These are phyloP conservation scores for Monochamus alternatus DNA, from an alignment of 2,888 invertebrate species.

Conservation along the genomic window DNA sequence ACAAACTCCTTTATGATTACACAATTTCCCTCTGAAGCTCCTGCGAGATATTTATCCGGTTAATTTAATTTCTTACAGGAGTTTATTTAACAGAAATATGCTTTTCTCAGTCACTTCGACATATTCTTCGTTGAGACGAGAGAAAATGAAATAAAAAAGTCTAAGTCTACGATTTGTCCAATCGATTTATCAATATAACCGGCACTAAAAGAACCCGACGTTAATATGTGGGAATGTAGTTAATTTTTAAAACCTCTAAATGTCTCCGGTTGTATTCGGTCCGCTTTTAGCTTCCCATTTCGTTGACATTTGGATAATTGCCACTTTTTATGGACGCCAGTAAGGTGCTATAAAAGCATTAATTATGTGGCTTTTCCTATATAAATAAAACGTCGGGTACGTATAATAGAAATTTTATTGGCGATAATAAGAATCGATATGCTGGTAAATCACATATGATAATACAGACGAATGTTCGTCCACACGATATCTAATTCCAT, in stretches of 20 bases:
- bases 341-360: too few species aligned
- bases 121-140: neutral
- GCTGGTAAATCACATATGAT: too few species aligned
- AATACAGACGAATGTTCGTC: too few species aligned
- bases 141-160: neutral
- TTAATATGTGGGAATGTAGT: neutral
- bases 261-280: too few species aligned
- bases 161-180: neutral
- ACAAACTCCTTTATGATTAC: neutral
- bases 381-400: too few species aligned
- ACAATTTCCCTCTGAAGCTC: neutral
- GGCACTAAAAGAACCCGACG: neutral
- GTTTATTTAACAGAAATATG: neutral
- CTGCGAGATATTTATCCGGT: neutral
- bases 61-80: neutral
- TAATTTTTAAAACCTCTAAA: neutral
- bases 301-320: too few species aligned
- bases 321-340: too few species aligned
- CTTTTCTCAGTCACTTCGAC: neutral
- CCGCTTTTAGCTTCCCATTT: too few species aligned
- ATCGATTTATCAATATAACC: neutral
- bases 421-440: too few species aligned
- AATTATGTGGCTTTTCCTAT: too few species aligned
- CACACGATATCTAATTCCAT: too few species aligned
- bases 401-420: too few species aligned